Conservation (phyloP, 1,140 invertebrate genomes). For the Drosophila nikananu region DNA sequence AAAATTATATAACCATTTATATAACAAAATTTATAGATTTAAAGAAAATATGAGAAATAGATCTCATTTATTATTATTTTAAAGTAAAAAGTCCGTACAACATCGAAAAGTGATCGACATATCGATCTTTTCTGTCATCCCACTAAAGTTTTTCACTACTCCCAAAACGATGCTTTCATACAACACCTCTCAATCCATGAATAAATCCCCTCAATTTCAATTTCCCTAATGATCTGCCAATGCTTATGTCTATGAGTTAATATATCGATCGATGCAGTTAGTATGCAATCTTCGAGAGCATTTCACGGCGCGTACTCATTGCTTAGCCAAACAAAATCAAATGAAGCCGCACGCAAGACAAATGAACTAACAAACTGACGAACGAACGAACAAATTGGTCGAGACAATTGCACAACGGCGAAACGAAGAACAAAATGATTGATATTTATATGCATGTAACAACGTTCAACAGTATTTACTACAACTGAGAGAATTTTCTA, state of each 20-base stretch:
- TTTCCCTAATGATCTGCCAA: constrained; percentile 27
- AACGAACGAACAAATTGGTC: constrained; percentile 58
- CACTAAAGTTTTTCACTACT: not conserved
- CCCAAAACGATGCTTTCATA: constrained; percentile 13
- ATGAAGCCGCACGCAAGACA: constrained; percentile 62
- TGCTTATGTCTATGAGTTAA: constrained; percentile 18
- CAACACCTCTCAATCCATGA: constrained; percentile 15
- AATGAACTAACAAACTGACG: constrained; percentile 59
- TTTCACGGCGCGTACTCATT: constrained; percentile 25
- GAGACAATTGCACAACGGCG: constrained; percentile 63
- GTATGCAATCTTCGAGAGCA: constrained; percentile 33
- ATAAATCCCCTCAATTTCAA: not conserved
- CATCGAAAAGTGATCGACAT: not conserved
- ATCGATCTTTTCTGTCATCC: not conserved
- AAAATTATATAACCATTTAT: no score
- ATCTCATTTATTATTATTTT: not conserved
- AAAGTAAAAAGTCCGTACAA: not conserved
- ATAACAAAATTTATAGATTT: no score
- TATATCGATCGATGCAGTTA: constrained; percentile 38
- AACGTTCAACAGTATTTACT: constrained; percentile 37
- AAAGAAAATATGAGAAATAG: no score
- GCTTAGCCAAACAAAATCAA: constrained; percentile 50
- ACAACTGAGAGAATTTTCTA: constrained; percentile 26
- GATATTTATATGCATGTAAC: constrained; percentile 44
- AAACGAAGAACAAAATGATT: constrained; percentile 58